Conservation (phyloP, 2,888 invertebrate genomes). For the Ophioninae sp. region DNA sequence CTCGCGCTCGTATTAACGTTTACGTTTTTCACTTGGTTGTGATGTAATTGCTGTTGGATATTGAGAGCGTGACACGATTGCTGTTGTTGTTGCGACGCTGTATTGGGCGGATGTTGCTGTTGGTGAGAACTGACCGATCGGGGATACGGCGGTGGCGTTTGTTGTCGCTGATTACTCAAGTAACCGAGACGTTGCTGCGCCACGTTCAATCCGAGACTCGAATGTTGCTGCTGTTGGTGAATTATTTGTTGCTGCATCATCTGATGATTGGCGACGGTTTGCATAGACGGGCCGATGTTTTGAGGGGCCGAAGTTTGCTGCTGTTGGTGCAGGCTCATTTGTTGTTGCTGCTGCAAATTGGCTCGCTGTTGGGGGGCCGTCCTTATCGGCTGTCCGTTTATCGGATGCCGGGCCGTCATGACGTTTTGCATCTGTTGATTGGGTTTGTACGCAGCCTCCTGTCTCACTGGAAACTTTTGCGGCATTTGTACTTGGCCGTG, state of each 20-base stretch:
- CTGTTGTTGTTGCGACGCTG: conserved; percentile 61
- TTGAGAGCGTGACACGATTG: conserved; percentile 75
- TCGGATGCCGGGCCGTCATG: conserved; percentile 75
- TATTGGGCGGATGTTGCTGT: conserved; percentile 59
- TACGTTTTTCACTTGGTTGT: conserved; percentile 78
- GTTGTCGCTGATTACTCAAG: conserved; percentile 76
- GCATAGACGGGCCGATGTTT: conserved; percentile 57
- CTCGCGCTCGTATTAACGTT: conserved; percentile 78
- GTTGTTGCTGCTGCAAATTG: conserved; percentile 67
- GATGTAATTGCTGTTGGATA: conserved; percentile 79
- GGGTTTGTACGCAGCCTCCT: conserved; percentile 76
- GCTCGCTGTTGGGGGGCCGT: conserved; percentile 71
- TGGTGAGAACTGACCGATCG: conserved; percentile 71
- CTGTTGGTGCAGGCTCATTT: conserved; percentile 70
- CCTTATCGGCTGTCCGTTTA: conserved; percentile 77
- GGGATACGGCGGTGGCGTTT: conserved; percentile 81
- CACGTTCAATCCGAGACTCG: conserved; percentile 69
- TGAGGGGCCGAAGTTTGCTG: conserved; percentile 63
- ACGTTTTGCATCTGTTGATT: conserved; percentile 72
- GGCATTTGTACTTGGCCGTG: conserved; percentile 79
- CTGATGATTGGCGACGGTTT: conserved; percentile 65
- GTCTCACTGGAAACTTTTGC: conserved; percentile 78
- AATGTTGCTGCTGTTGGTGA: conserved; percentile 53
- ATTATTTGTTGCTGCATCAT: conserved; percentile 59
- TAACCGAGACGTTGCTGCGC: conserved; percentile 77